A percentile compares a stretch with the other conserved stretches of the same genome.
phyloP scores from a whole-genome alignment of 1,140 invertebrate genomes.

The Drosophila sechellia region DNA sequence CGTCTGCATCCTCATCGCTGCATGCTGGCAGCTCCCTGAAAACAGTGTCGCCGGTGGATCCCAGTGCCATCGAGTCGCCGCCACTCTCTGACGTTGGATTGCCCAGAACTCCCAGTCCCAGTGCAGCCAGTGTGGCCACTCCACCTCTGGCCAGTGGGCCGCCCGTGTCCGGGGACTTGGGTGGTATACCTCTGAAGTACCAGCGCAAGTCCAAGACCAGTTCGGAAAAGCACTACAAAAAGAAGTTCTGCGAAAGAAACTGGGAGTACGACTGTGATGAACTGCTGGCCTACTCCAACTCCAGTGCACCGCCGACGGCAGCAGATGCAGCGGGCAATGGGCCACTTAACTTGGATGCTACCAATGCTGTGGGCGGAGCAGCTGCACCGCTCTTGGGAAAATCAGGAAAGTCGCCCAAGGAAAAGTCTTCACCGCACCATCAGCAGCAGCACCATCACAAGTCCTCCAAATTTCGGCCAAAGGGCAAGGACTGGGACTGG shows the following conservation, averaged over 20 bases:
- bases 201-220: conserved; percentile 87
- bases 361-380: not conserved
- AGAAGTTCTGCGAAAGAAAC: conserved; percentile 90
- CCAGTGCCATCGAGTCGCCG: conserved; percentile 85
- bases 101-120: conserved; percentile 89
- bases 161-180: conserved; percentile 24
- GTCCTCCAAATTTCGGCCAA: conserved; percentile 88
- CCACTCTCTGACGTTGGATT: conserved; percentile 86
- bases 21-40: conserved; percentile 62
- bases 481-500: conserved; percentile 92
- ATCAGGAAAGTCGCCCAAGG: conserved; percentile 76
- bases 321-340: conserved; percentile 72
- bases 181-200: conserved; percentile 86
- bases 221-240: conserved; percentile 89
- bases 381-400: conserved; percentile 26
- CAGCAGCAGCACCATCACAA: conserved; percentile 76
- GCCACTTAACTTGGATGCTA: conserved; percentile 12
- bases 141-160: conserved; percentile 81
- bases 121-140: conserved; percentile 85
- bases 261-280: conserved; percentile 86
- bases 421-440: conserved; percentile 65
- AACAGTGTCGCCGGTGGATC: conserved; percentile 71
- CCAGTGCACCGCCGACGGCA: conserved; percentile 62
- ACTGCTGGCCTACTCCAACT: conserved; percentile 73
- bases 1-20: conserved; percentile 60